Evolutionary conservation across 2,797 vertebrate genomes (phyloP).

Genomic region (Protosalanx chinensis): DNA sequence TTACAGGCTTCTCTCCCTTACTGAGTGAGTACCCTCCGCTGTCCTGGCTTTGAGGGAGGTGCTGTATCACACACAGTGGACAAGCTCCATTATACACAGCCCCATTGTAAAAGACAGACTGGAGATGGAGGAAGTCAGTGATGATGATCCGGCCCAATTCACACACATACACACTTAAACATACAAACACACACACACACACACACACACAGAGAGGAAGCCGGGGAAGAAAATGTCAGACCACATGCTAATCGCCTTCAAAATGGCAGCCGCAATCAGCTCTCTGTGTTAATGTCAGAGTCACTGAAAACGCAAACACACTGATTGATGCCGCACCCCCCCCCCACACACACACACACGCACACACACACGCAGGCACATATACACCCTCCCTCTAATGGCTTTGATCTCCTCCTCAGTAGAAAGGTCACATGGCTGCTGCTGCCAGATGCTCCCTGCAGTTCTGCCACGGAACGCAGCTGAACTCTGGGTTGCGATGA

Average conservation of each 20-base stretch:
- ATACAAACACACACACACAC: not conserved
- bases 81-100: too few relatives aligned
- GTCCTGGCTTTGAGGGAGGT: too few relatives aligned
- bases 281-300: slow-evolving; percentile 36
- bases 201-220: slow-evolving; percentile 22
- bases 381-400: slow-evolving; percentile 32
- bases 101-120: too few relatives aligned
- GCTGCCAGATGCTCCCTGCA: slow-evolving; percentile 33
- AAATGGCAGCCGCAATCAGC: slow-evolving; percentile 52
- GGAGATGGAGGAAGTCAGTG: too few relatives aligned
- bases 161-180: too few relatives aligned
- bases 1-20: too few relatives aligned
- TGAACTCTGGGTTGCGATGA: not conserved
- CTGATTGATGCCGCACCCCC: slow-evolving; percentile 48
- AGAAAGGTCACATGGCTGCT: slow-evolving; percentile 46
- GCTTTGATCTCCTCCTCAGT: slow-evolving; percentile 50
- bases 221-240: slow-evolving; percentile 40
- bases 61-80: too few relatives aligned
- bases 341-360: not conserved
- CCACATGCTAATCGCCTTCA: slow-evolving; percentile 45
- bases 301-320: slow-evolving; percentile 47
- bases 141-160: too few relatives aligned
- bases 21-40: too few relatives aligned
- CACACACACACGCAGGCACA: not conserved
- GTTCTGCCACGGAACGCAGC: not conserved